phyloP scores from a whole-genome alignment of 1,140 invertebrate genomes.

The Zaprionus davidi region DNA sequence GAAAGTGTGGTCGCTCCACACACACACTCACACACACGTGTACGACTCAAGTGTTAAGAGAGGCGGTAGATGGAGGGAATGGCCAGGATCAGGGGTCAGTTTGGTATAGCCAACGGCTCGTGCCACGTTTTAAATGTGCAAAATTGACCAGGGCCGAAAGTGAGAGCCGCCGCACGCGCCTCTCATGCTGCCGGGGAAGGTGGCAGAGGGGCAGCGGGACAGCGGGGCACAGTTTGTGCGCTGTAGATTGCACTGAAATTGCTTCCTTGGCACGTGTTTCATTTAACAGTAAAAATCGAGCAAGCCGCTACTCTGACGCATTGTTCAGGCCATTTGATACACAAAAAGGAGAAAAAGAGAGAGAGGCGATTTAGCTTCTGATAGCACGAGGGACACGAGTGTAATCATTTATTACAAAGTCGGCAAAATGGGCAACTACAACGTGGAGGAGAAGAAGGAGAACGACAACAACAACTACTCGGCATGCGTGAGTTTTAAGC shows the following conservation, averaged over 20 bases:
- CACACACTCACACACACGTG: neutral
- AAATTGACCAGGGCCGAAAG: slow-evolving; percentile 50
- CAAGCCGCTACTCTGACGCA: slow-evolving; percentile 55
- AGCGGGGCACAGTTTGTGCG: slow-evolving; percentile 36
- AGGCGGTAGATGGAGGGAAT: too few relatives aligned
- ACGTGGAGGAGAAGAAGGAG: neutral
- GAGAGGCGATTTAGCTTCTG: neutral
- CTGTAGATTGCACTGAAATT: slow-evolving; percentile 76
- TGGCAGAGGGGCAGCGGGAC: too few relatives aligned
- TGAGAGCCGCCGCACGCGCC: slow-evolving; percentile 29
- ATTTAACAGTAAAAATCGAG: slow-evolving; percentile 75
- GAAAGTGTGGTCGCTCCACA: slow-evolving; percentile 52
- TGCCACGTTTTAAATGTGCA: slow-evolving; percentile 65
- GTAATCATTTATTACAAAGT: slow-evolving; percentile 69
- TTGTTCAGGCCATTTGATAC: slow-evolving; percentile 57
- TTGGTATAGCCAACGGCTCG: slow-evolving; percentile 33
- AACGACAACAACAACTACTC: neutral
- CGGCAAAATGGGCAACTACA: slow-evolving; percentile 32
- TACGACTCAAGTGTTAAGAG: slow-evolving; percentile 17
- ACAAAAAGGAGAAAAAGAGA: slow-evolving; percentile 12
- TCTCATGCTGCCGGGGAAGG: too few relatives aligned
- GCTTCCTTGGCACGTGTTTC: slow-evolving; percentile 81
- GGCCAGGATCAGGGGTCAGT: neutral
- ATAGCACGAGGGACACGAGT: slow-evolving; percentile 19
- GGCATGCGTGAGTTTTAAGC: slow-evolving; percentile 74